Evolutionary conservation across 1,140 invertebrate species (phyloP).

Genomic region (Drosophila varians): DNA sequence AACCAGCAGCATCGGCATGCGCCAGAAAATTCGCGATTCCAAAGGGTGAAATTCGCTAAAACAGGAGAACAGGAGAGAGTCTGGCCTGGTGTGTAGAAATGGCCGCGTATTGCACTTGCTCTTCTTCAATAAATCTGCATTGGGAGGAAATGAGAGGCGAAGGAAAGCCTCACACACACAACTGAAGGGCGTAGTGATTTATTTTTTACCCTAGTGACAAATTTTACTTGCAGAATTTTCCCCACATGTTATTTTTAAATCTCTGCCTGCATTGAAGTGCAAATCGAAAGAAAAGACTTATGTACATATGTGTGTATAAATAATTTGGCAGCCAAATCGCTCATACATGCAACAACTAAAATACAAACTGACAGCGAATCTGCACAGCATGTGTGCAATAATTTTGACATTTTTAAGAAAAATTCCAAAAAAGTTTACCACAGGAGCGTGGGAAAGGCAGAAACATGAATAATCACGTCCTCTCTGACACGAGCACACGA

Average conservation of each 20-base stretch:
- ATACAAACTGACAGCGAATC: slow-evolving; percentile 4
- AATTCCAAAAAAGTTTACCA: neutral
- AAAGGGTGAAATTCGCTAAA: slow-evolving; percentile 72
- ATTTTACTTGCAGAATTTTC: slow-evolving; percentile 66
- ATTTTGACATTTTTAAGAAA: neutral
- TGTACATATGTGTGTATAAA: slow-evolving; percentile 63
- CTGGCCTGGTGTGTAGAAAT: slow-evolving; percentile 20
- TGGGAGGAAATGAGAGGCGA: slow-evolving; percentile 29
- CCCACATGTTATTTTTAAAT: slow-evolving; percentile 70
- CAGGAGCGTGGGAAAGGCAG: slow-evolving; percentile 6
- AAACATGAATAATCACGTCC: slow-evolving; percentile 12
- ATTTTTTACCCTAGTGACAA: slow-evolving; percentile 79
- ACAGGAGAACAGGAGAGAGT: slow-evolving; percentile 6
- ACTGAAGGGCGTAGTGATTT: slow-evolving; percentile 56
- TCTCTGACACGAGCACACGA: neutral
- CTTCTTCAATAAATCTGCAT: slow-evolving; percentile 46
- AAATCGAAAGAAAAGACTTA: slow-evolving; percentile 47
- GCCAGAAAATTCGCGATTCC: slow-evolving; percentile 57
- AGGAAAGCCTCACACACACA: slow-evolving; percentile 8
- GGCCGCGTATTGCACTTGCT: slow-evolving; percentile 54
- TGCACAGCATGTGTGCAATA: slow-evolving; percentile 31
- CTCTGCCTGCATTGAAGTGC: slow-evolving; percentile 55
- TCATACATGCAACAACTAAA: slow-evolving; percentile 1
- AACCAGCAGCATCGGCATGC: slow-evolving; percentile 47
- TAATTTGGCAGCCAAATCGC: slow-evolving; percentile 52